Base-by-base conservation (phyloP, 2,888 invertebrate species). In the Sipha maydis region DNA sequence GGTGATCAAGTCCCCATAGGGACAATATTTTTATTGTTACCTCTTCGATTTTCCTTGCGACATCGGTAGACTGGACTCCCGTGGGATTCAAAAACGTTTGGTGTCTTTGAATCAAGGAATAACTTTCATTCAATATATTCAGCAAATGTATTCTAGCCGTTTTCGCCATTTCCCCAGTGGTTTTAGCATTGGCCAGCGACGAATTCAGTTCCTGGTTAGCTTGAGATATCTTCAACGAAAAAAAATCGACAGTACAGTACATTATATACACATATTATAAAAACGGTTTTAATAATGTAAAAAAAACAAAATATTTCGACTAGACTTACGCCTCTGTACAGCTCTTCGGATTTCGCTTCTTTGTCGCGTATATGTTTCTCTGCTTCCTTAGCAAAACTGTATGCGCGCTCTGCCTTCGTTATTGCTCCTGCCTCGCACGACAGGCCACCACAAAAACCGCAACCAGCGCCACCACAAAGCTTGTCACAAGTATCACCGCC, bases 391-490 rank as follows among this genome's bases (percentile, higher is more conserved):
- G 98, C 98, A 90, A 97, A 95, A 90, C 95, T 95, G 85, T 97
- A 93, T 0, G 99, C 98, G 91, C 96, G 96, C 91, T 96, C 95
- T 3, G 98, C 97, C 92, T 96, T 97, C 28, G 97, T 96, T 38
- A 97, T 95, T 4, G 98, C 97, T 19, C 98, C 98, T 90, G 95
- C 94, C 91, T 96, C 96, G 92, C 99, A 98, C 76, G 97, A 96
- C 90, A 97, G 94, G 8, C 97, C 97, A 85, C 98, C 98, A 92
- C 99, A 99, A 90, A 94, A 95, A 25, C 95, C 96, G 92, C 99
- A 99, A 0, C 97, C 97, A 25, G 98, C 99, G 48, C 99, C 99
- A 79, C 99, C 99, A 92, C 99, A 99, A 89, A 98, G 94, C 67
- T 93, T 92, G 91, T 98, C 97, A 92, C 98, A 98, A 28, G 95